Evolutionary conservation across 2,797 vertebrate genomes (phyloP), one percentile per base, ranked within the genome.

Genomic region (Acanthiza pusilla): DNA sequence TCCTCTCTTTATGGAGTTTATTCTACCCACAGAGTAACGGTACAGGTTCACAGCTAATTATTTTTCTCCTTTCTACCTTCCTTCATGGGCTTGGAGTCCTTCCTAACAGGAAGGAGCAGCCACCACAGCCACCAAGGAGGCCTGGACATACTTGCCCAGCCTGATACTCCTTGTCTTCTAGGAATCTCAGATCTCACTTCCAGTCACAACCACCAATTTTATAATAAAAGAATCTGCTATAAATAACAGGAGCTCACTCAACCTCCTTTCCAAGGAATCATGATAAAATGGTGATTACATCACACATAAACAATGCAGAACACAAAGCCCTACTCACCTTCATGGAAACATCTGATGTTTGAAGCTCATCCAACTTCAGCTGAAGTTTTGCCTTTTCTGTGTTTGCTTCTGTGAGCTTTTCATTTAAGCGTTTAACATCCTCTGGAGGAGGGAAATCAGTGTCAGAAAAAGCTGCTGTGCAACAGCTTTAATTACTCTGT

Each of bases 331-430:
- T 81, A 40, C 97, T 97, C 77, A 99, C 99, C 98, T 99, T 99
- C 77, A 99, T 98, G 63, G 99, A 99, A 89, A 99, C 98, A 97
- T 99, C 99, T 54, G 99, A 98, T 36, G 98, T 97, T 96, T 99
- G 99, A 70, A 99, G 98, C 42, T 99, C 99, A 96, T 99, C 99
- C 66, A 99, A 5, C 89, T 99, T 99, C 92, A 99, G 96, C 93
- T 99, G 98, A 86, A 99, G 97, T 61, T 98, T 97, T 93, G 99
- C 97, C 91, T 99, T 99, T 72, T 98, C 98, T 48, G 98, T 96
- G 94, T 96, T 99, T 86, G 98, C 98, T 88, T 99, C 99, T 50
- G 98, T 98, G 84, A 99, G 97, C 75, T 99, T 99, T 94, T 99
- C 99, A 97, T 98, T 99, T 38, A 99, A 97, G 55, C 98, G 98